A percentile compares a stretch with the other conserved stretches of the same genome.
phyloP scores from a whole-genome alignment of 2,797 vertebrate genomes.

The Centropyge bicolor region DNA sequence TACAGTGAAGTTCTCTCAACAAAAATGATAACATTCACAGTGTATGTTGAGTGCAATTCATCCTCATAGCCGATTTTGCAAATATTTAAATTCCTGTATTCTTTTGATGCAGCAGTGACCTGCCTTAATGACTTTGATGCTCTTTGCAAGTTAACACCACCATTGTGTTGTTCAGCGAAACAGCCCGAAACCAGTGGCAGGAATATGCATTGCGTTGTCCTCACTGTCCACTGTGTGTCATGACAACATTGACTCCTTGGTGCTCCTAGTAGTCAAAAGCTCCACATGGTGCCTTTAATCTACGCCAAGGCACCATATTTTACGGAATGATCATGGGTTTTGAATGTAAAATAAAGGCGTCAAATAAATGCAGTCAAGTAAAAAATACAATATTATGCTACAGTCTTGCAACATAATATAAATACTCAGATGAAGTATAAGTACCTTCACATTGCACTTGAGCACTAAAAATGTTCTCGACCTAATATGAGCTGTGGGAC shows the following conservation, averaged over 20 bases:
- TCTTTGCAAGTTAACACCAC: background rate
- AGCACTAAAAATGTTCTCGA: slow-evolving; percentile 3
- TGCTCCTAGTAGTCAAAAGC: background rate
- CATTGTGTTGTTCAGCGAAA: background rate
- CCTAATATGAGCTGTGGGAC: background rate
- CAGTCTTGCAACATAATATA: background rate
- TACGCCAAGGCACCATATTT: background rate
- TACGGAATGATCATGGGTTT: background rate
- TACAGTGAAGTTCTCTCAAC: no score
- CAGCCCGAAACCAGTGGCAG: background rate
- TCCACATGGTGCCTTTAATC: background rate
- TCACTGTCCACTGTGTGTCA: no score
- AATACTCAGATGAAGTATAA: background rate
- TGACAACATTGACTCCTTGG: background rate
- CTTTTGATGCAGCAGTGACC: background rate
- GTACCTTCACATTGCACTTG: background rate
- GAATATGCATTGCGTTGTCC: background rate
- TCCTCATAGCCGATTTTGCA: background rate
- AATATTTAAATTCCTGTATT: background rate
- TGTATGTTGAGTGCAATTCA: background rate
- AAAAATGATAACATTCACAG: background rate
- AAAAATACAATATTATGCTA: background rate
- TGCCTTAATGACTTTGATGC: background rate
- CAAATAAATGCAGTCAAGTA: background rate
- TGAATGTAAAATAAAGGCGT: slow-evolving; percentile 2